Conservation (phyloP, 2,113 vertebrate species). For the Hippocampus mohnikei region DNA sequence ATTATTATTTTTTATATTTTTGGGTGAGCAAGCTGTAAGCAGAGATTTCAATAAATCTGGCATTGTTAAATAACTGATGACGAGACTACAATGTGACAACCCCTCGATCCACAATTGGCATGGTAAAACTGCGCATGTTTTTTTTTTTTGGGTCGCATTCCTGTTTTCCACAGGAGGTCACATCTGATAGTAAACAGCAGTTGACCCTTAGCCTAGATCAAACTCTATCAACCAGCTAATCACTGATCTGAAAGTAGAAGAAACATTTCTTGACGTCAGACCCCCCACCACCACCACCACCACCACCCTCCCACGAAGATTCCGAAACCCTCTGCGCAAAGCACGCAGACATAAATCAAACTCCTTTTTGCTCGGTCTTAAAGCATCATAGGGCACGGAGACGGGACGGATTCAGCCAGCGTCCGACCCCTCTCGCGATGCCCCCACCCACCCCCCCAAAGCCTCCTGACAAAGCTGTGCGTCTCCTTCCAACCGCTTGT, state of each 20-base stretch:
- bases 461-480: slow-evolving; percentile 14
- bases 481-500: slow-evolving; percentile 23
- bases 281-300: no score
- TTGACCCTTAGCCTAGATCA: slow-evolving; percentile 42
- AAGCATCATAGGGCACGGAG: slow-evolving; percentile 32
- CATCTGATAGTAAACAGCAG: slow-evolving; percentile 15
- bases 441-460: neutral
- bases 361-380: slow-evolving; percentile 31
- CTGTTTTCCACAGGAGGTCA: slow-evolving; percentile 17
- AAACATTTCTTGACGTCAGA: slow-evolving; percentile 2
- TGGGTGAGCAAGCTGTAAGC: no score
- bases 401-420: neutral
- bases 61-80: neutral
- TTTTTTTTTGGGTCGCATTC: slow-evolving; percentile 1
- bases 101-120: neutral
- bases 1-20: neutral
- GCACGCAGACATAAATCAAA: slow-evolving; percentile 28
- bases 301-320: neutral
- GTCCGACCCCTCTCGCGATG: slow-evolving; percentile 38
- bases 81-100: neutral
- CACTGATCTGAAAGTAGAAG: slow-evolving; percentile 12
- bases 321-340: slow-evolving; percentile 15
- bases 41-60: neutral
- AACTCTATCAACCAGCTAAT: slow-evolving; percentile 29
- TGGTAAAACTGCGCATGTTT: neutral